Base-by-base conservation (phyloP, 35 echinoderm and acorn worm genomes). In the Strongylocentrotus purpuratus region DNA sequence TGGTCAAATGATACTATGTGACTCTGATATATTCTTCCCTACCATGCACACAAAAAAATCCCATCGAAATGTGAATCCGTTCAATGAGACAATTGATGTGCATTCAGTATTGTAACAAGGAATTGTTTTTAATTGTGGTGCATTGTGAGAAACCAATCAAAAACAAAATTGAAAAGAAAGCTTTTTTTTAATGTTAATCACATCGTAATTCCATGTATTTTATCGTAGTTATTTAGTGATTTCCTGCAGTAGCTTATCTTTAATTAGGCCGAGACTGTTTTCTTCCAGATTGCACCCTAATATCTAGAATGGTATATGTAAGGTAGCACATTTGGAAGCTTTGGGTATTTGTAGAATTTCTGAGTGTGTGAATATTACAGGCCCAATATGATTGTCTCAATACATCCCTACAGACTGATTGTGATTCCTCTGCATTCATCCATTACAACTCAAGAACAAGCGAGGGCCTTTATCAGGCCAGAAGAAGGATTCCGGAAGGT, bases 371-470 rank as follows among this genome's bases (percentile, higher is more conserved):
- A 28, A 78, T 78, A 78, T n/a, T 78, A 78, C 65, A 28, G 7
- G n/a, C 7, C 65, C 65, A n/a, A 78, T 78, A 6, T 78, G 65
- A 78, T 78, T 22, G 65, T 78, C 25, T 25, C 7, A 78, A 22
- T 78, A 4, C 2, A 78, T 78, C 4, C n/a, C 11, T 52, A 13
- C 33, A 99, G 98, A 94, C 91, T 99, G 59, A 94, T 96, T 88
- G 95, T 99, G 0, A 85, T 99, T 17, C 98, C 98, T 78, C 95
- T 99, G 7, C 98, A 99, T 90, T 99, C 98, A 20, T 87, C 95
- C 47, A 99, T 99, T 92, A 99, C 97, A 22, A 92, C 90, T 46
- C 97, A 99, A 85, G 98, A 99, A 85, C 98, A 99, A 70, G 48
- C 95, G 2, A 97, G 96, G 86, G 98, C 96, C 4, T 99, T 99